Percentiles rank a stretch among this genome's conserved stretches.
Evolutionary conservation across 2,888 invertebrate genomes (phyloP).

Genomic region (Parapristionchus giblindavisi): DNA sequence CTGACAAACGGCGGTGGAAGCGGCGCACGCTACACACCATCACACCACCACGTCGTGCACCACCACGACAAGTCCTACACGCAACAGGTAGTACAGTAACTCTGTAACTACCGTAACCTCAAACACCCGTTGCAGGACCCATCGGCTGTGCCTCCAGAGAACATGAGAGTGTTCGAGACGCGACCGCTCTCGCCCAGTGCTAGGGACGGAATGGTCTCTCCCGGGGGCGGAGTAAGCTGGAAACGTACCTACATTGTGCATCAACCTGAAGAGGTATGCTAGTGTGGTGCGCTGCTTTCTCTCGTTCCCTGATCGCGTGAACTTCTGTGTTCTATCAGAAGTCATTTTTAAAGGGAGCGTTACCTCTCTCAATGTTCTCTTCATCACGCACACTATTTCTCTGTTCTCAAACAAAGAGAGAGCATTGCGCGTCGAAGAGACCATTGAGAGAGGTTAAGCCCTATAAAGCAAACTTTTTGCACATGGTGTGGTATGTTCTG

Average conservation of each 20-base stretch:
- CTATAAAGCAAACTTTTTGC: too few relatives aligned
- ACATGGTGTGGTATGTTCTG: too few relatives aligned
- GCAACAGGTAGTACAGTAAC: constrained; percentile 7
- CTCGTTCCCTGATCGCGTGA: too few relatives aligned
- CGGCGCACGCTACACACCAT: constrained; percentile 6
- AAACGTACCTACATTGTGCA: constrained; percentile 40
- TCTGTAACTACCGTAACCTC: not conserved
- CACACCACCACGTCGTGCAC: not conserved
- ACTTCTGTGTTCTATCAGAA: too few relatives aligned
- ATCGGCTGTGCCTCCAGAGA: constrained; percentile 39
- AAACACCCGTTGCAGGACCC: constrained; percentile 6
- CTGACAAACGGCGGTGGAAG: constrained; percentile 5
- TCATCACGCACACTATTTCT: too few relatives aligned
- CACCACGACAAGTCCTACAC: constrained; percentile 25
- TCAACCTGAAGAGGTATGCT: constrained; percentile 13
- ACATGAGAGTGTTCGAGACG: constrained; percentile 65
- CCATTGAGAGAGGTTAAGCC: too few relatives aligned
- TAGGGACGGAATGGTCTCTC: constrained; percentile 39
- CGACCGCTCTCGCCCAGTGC: constrained; percentile 60
- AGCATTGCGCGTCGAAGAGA: too few relatives aligned
- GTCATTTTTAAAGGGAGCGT: too few relatives aligned
- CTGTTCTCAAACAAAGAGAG: too few relatives aligned
- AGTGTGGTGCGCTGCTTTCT: too few relatives aligned
- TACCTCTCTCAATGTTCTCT: too few relatives aligned
- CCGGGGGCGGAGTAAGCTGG: constrained; percentile 43